Evolutionary conservation across 1,140 invertebrate species (phyloP).

Genomic region (Apis laboriosa): DNA sequence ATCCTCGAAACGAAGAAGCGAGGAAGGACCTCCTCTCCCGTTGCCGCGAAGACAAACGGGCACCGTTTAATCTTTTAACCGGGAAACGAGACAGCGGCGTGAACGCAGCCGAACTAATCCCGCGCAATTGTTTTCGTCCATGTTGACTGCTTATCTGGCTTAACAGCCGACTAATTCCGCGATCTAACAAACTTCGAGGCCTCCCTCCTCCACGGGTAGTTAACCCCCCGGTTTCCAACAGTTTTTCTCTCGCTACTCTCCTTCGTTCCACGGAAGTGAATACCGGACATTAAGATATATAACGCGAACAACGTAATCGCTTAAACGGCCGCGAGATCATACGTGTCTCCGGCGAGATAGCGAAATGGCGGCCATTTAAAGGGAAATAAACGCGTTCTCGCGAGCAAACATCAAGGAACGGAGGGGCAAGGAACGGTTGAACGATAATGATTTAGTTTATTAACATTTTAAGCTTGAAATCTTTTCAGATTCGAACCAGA

Average conservation of each 20-base stretch:
- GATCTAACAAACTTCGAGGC: slow-evolving; percentile 76
- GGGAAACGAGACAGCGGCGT: slow-evolving; percentile 47
- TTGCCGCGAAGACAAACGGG: slow-evolving; percentile 59
- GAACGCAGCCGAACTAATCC: slow-evolving; percentile 66
- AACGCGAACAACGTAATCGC: slow-evolving; percentile 34
- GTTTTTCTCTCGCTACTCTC: slow-evolving; percentile 50
- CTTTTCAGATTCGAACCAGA: no score
- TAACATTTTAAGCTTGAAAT: no score
- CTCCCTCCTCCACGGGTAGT: slow-evolving; percentile 49
- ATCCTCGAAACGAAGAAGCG: background rate
- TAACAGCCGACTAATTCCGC: slow-evolving; percentile 79
- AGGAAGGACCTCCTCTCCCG: background rate
- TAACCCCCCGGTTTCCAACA: slow-evolving; percentile 52
- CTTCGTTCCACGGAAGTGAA: slow-evolving; percentile 43
- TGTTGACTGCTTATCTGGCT: slow-evolving; percentile 79
- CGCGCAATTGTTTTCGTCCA: slow-evolving; percentile 77
- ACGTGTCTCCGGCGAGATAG: slow-evolving; percentile 49
- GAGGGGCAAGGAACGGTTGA: background rate
- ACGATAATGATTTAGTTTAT: background rate
- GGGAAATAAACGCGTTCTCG: slow-evolving; percentile 26
- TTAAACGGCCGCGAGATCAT: slow-evolving; percentile 31
- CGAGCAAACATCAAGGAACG: slow-evolving; percentile 1
- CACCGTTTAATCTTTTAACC: slow-evolving; percentile 70
- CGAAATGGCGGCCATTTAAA: slow-evolving; percentile 32
- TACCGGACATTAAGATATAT: slow-evolving; percentile 57